Evolutionary conservation across 2,888 invertebrate genomes (phyloP).

Genomic region (Hirtodrosophila trivittata): DNA sequence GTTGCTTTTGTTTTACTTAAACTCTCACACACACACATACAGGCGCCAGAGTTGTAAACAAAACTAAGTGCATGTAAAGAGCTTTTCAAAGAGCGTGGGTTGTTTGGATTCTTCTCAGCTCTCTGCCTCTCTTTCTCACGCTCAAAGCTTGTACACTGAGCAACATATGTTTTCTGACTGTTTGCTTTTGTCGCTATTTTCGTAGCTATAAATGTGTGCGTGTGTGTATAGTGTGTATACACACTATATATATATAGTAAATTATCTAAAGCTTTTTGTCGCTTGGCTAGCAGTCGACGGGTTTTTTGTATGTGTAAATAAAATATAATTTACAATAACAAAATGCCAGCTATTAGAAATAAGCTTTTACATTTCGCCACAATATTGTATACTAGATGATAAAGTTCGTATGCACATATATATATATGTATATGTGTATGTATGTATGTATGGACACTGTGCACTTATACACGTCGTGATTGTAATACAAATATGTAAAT

Average conservation of each 20-base stretch:
- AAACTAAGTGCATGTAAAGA: conserved; percentile 66
- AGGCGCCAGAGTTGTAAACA: conserved; percentile 66
- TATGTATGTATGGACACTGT: conserved; percentile 17
- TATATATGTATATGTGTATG: background rate
- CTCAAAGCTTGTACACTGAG: conserved; percentile 28
- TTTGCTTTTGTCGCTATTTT: conserved; percentile 74
- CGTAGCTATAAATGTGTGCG: conserved; percentile 30
- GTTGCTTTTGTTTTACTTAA: conserved; percentile 71
- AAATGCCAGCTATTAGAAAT: conserved; percentile 30
- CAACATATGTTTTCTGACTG: conserved; percentile 68
- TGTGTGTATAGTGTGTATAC: conserved; percentile 9
- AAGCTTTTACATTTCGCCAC: conserved; percentile 76
- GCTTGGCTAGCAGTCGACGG: conserved; percentile 22
- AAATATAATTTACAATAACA: conserved; percentile 66
- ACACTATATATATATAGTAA: conserved; percentile 36
- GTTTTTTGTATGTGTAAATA: conserved; percentile 61
- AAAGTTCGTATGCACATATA: conserved; percentile 2
- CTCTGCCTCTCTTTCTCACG: conserved; percentile 8
- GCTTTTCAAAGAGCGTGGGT: conserved; percentile 56
- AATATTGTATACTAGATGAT: conserved; percentile 58
- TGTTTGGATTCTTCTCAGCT: conserved; percentile 1
- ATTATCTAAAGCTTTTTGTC: conserved; percentile 64
- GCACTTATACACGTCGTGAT: conserved; percentile 2
- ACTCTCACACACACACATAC: conserved; percentile 26
- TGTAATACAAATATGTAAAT: conserved; percentile 22